Evolutionary conservation across 2,888 invertebrate species (phyloP).

Genomic region (Chydorus sphaericus): DNA sequence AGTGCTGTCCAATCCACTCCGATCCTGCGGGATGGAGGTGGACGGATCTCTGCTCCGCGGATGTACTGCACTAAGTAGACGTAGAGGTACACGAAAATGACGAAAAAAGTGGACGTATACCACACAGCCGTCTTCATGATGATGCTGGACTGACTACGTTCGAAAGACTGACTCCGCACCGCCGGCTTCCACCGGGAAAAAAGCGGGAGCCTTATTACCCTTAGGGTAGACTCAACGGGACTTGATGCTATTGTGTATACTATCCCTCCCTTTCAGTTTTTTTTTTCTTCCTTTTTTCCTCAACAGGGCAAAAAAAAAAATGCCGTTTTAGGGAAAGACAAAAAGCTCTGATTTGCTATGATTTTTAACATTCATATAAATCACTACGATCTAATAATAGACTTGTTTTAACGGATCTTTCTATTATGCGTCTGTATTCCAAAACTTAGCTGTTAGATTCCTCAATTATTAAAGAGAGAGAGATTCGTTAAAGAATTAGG

Average conservation of each 20-base stretch:
- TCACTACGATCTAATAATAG: too few relatives aligned
- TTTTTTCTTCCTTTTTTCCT: background rate
- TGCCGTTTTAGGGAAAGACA: too few relatives aligned
- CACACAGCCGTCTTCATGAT: slow-evolving; percentile 27
- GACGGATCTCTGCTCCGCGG: slow-evolving; percentile 22
- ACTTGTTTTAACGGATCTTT: too few relatives aligned
- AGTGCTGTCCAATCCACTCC: too few relatives aligned
- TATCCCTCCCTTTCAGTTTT: background rate
- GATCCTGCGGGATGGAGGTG: slow-evolving; percentile 9
- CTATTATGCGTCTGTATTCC: too few relatives aligned
- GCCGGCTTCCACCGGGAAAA: slow-evolving; percentile 4
- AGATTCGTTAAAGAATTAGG: too few relatives aligned
- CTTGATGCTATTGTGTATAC: slow-evolving; percentile 1
- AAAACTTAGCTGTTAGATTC: too few relatives aligned
- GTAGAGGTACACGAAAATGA: slow-evolving; percentile 28
- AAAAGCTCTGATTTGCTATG: too few relatives aligned
- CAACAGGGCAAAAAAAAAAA: too few relatives aligned
- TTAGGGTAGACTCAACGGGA: background rate
- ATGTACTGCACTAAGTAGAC: slow-evolving; percentile 27
- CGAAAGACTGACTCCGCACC: background rate
- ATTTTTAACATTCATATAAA: too few relatives aligned
- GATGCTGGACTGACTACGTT: background rate
- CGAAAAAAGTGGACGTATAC: slow-evolving; percentile 27
- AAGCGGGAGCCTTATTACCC: background rate
- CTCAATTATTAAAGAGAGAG: too few relatives aligned